phyloP scores from a whole-genome alignment of 2,113 vertebrate species.

The Pseudorectes ferrugineus region DNA sequence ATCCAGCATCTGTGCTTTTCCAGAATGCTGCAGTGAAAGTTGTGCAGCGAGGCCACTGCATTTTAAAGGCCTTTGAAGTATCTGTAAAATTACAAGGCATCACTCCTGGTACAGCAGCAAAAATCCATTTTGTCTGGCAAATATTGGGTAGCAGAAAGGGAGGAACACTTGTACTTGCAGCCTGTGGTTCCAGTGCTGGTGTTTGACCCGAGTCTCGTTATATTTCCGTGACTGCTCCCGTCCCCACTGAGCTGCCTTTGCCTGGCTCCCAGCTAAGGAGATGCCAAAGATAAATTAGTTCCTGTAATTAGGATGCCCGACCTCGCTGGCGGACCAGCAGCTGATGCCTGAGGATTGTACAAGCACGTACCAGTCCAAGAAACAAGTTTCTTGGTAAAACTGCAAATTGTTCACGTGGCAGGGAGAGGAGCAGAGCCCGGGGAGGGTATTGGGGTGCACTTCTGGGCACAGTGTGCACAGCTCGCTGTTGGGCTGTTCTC shows the following conservation, averaged over 20 bases:
- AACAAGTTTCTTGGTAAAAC: neutral
- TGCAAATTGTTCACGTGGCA: neutral
- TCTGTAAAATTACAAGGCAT: neutral
- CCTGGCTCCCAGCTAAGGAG: neutral
- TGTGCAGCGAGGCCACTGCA: rapidly evolving
- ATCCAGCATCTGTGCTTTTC: neutral
- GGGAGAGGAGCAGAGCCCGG: neutral
- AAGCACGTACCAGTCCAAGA: rapidly evolving
- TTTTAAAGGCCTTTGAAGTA: neutral
- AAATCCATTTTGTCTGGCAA: neutral
- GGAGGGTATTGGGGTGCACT: no score
- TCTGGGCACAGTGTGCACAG: rapidly evolving
- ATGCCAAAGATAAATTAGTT: neutral
- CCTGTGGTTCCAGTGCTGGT: neutral
- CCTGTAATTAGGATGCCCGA: neutral
- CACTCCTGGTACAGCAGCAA: neutral
- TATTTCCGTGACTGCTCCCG: neutral
- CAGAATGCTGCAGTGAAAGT: neutral
- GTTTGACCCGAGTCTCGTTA: neutral
- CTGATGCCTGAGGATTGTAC: neutral
- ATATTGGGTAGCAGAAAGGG: neutral
- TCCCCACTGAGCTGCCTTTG: neutral
- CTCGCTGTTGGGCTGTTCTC: neutral
- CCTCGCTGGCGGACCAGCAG: neutral
- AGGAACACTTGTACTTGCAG: neutral